These are phyloP conservation scores for Nephotettix cincticeps DNA, from an alignment of 1,140 invertebrate species.

Conservation along the genomic window DNA sequence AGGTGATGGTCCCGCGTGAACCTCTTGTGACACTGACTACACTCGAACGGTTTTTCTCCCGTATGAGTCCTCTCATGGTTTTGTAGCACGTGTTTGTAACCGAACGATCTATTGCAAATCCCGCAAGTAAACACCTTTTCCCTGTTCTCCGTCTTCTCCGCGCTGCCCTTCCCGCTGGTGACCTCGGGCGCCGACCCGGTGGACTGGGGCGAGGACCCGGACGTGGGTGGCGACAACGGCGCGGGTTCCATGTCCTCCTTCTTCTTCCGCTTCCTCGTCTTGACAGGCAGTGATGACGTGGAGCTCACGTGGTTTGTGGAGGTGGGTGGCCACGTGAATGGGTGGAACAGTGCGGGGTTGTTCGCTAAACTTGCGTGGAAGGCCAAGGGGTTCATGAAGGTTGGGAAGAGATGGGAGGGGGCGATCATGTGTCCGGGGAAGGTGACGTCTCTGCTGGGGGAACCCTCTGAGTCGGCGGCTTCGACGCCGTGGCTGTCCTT, in stretches of 20 bases:
- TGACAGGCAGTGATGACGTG: background rate
- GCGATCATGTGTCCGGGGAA: constrained; percentile 6
- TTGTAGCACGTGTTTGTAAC: constrained; percentile 92
- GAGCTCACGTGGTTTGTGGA: constrained; percentile 13
- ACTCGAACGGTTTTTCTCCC: constrained; percentile 95
- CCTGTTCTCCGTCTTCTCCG: constrained; percentile 49
- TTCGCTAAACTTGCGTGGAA: constrained; percentile 20
- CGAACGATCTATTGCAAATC: constrained; percentile 83
- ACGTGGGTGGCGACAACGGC: constrained; percentile 33
- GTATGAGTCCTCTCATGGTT: constrained; percentile 97
- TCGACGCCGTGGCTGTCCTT: constrained; percentile 25
- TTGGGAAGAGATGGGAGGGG: constrained; percentile 20
- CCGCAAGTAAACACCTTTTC: constrained; percentile 87
- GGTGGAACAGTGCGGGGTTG: constrained; percentile 20
- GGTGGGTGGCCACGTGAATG: background rate
- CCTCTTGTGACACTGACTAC: constrained; percentile 88
- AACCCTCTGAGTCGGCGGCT: background rate
- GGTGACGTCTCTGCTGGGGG: constrained; percentile 1
- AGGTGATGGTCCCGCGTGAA: constrained; percentile 96
- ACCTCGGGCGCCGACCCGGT: constrained; percentile 21
- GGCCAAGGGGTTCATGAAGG: constrained; percentile 27
- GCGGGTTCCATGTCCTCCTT: constrained; percentile 21
- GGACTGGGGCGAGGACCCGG: constrained; percentile 32
- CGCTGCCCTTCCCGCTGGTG: constrained; percentile 7
- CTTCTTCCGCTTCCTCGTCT: constrained; percentile 5